Evolutionary conservation across 2,113 vertebrate species (phyloP), one percentile per base, ranked within the genome.

Genomic region (Sebastes schlegelii): DNA sequence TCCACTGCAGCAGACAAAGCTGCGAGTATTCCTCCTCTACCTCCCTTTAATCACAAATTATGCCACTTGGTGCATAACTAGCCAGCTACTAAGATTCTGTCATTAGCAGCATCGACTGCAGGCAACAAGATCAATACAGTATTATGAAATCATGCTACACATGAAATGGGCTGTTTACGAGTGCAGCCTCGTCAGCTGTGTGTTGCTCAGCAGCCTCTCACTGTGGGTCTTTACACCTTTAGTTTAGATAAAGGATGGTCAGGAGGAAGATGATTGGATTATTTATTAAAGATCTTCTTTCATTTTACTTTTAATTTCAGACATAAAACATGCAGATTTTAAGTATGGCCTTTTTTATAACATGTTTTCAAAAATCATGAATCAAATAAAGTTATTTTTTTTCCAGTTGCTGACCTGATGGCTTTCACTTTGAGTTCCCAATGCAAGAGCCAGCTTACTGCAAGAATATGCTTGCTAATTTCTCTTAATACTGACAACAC

Each of bases 31-130:
- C 43, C 34, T 4, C 45, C 16, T 16, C 46, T 12, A 11, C 42
- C 65, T 64, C 55, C 43, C 61, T 51, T 54, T 66, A 61, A 84
- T 82, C 74, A 66, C 40, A 79, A 74, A 84, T 75, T 10, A 74
- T 77, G 54, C 60, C 65, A 72, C 62, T 77, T 23, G 68, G 52
- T 77, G 57, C 73, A 23, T 68, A 81, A 76, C 77, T 9, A 77
- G 63, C 65, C 52, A 26, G 66, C 63, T 58, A 46, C 64, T 79
- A 58, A 76, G 61, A 89, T n/a, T 77, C 34, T 74, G 69, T 88
- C 86, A 85, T 91, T 83, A 81, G 79, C 74, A 63, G 26, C 73
- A 74, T 62, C 68, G 84, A 86, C 77, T 19, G 51, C 61, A 78
- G 62, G 79, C 84, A 87, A 48, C 65, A 13, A 48, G 64, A 83